Base-by-base conservation (phyloP, 2,888 invertebrate genomes). In the Drosophila putrida region DNA sequence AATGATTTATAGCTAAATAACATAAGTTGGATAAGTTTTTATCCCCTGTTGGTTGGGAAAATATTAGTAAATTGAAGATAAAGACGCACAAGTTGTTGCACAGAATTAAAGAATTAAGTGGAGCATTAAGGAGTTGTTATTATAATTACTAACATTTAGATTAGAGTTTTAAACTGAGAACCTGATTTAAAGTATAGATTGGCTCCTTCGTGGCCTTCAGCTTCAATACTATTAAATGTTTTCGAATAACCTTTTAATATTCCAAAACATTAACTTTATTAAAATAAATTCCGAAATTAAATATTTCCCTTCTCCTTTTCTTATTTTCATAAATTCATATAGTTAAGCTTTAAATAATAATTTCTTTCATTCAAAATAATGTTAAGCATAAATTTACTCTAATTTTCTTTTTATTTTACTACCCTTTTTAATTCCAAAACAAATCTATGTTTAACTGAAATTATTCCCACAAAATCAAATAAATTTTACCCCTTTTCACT, bases 1-100 rank as follows among this genome's bases (percentile, higher is more conserved):
- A 51, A 44, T 53, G 28, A 44, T 59, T 50, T 50, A 31, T 28
- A 35, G 55, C 51, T 6, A 10, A 51, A 38, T 27, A 39, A 31
- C 6, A 6, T 38, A 20, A 20, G 8, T 33, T 33, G 5, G 4
- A 43, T 3, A 4, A 25, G 25, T 31, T 13, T n/a, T 10, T 10
- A 10, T 10, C 20, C 6, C 4, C 6, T 10, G 25, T 44, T 44
- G 3, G 10, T 11, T 44, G 13, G 8, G 8, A 6, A 25, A 13
- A 43, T 25, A 25, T 25, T 43, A 13, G 13, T 28, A 13, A 28
- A 9, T 27, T 46, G 4, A 1, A 13, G 8, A 2, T 28, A 8
- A 44, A 44, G 8, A 25, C 25, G 6, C 10, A 10, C 5, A 6
- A 38, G 2, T 38, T 20, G 1, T 20, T 20, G 1, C 20, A 20